A percentile compares a stretch with the other conserved stretches of the same genome.
These are phyloP conservation scores for Phthorimaea operculella DNA, from an alignment of 1,140 invertebrate genomes.

Conservation along the genomic window DNA sequence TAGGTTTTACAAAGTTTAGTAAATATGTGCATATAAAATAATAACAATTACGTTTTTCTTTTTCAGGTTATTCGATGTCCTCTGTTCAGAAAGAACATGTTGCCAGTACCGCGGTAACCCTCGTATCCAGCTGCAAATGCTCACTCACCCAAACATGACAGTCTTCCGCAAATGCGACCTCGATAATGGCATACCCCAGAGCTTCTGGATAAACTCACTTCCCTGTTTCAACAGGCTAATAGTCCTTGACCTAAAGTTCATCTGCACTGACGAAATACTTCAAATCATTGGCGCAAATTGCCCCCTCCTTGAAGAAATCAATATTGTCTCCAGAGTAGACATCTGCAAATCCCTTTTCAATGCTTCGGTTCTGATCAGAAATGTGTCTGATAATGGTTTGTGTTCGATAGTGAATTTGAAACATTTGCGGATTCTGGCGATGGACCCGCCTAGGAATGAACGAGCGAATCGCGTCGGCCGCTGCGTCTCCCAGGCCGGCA, in stretches of 20 bases:
- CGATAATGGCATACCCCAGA: constrained; percentile 54
- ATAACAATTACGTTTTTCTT: constrained; percentile 8
- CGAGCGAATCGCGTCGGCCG: constrained; percentile 45
- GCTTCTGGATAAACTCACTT: constrained; percentile 57
- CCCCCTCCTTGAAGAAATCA: constrained; percentile 60
- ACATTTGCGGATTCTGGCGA: constrained; percentile 48
- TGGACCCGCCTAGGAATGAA: constrained; percentile 63
- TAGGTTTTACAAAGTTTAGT: too few species aligned
- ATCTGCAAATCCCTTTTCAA: constrained; percentile 61
- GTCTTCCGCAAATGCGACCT: constrained; percentile 57
- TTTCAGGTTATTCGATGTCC: constrained; percentile 64
- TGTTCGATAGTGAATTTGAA: constrained; percentile 47
- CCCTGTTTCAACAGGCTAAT: constrained; percentile 49
- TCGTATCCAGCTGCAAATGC: constrained; percentile 47
- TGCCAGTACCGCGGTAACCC: constrained; percentile 53
- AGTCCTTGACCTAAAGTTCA: constrained; percentile 62
- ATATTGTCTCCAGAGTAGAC: constrained; percentile 66
- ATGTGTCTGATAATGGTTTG: constrained; percentile 59
- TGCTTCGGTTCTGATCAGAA: constrained; percentile 58
- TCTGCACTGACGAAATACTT: constrained; percentile 68
- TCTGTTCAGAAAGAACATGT: constrained; percentile 57
- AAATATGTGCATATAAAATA: too few species aligned
- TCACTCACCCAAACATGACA: constrained; percentile 58
- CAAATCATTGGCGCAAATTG: constrained; percentile 61
- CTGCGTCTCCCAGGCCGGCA: constrained; percentile 58